Evolutionary conservation across 2,113 vertebrate genomes (phyloP).

Genomic region (Aldabrachelys gigantea): DNA sequence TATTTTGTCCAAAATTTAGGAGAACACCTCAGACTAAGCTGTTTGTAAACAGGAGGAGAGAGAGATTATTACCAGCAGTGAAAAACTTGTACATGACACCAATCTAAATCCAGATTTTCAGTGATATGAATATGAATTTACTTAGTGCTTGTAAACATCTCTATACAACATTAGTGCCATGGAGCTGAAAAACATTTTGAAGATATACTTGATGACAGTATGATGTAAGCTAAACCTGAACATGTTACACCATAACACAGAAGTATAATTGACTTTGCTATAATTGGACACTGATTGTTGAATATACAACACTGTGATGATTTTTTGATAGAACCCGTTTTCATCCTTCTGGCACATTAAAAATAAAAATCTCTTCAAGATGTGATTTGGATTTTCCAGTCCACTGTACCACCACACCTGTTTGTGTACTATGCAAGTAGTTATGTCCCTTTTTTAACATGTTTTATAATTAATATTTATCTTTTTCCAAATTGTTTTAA

Average conservation of each 20-base stretch:
- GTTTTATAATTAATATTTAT: neutral
- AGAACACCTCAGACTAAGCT: neutral
- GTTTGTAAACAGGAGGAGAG: neutral
- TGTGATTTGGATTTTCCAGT: neutral
- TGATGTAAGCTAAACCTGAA: slow-evolving; percentile 16
- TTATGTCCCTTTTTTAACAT: neutral
- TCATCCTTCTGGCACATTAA: neutral
- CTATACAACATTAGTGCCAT: slow-evolving; percentile 26
- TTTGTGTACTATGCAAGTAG: neutral
- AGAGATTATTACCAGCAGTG: accelerated
- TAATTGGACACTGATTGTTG: neutral
- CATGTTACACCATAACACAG: neutral
- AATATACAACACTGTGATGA: neutral
- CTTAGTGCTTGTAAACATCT: slow-evolving; percentile 58
- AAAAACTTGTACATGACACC: slow-evolving; percentile 17
- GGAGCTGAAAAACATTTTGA: slow-evolving; percentile 26
- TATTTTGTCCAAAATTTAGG: neutral
- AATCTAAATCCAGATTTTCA: slow-evolving; percentile 26
- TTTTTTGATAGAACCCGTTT: neutral
- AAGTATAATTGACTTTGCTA: neutral
- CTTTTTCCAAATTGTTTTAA: neutral
- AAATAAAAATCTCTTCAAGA: neutral
- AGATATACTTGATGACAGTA: slow-evolving; percentile 8
- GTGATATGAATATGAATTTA: slow-evolving; percentile 33
- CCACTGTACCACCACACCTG: neutral